Evolutionary conservation across 1,140 invertebrate species (phyloP), one percentile per base, ranked within the genome.

Genomic region (Megathymus violae): DNA sequence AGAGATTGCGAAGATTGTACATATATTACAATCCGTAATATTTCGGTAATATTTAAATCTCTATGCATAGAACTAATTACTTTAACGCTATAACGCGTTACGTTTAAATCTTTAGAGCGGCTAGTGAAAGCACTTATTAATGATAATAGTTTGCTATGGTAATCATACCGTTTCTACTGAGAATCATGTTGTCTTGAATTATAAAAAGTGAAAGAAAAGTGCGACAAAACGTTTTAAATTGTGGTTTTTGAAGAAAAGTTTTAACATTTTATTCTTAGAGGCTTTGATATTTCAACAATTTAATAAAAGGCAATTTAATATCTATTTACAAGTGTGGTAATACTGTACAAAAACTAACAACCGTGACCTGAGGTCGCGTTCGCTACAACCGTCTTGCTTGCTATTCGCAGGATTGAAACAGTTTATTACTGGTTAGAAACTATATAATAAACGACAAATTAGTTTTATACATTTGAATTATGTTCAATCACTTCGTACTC

Each of bases 331-430:
- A 22, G 19, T 22, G 19, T 22, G 2, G 19, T 22, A 22, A 22
- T 2, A 5, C 19, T 22, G 19, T 7, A n/a, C 41, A 19, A 44
- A 22, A 44, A 44, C 41, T 36, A 41, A 54, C n/a, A 27, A 43
- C 22, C 38, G 41, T 44, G 41, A 44, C 16, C 41, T 11, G 9
- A 44, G 41, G 41, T 44, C 16, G 41, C n/a, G 17, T 22, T 22
- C 5, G 5, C 19, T 22, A 22, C 19, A 22, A 22, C 19, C 19
- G 2, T 22, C 16, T 44, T 19, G 17, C 19, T 44, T 44, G 41
- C 16, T 3, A 22, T 22, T 22, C 19, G 19, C 5, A 22, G 19
- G 5, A 2, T 3, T 5, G 19, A 22, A 22, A 22, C 5, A 22
- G 19, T n/a, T n/a, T n/a, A n/a, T 22, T 3, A 22, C 5, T 2